A percentile compares a stretch with the other conserved stretches of the same genome.
Evolutionary conservation across 2,797 vertebrate genomes (phyloP).

Genomic region (Picus viridis): DNA sequence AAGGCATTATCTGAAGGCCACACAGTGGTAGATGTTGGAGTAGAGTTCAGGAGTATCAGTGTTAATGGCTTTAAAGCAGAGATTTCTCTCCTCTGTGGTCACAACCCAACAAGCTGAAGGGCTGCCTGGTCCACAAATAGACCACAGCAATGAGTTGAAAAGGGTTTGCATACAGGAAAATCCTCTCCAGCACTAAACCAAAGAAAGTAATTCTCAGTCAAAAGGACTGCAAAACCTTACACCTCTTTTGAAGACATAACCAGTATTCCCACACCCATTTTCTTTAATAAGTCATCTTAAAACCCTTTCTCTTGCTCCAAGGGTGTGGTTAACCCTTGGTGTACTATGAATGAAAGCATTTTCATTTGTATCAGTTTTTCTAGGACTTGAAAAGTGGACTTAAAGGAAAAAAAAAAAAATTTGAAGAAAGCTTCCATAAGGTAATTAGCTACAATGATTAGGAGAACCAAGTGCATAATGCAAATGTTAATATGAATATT

Average conservation of each 20-base stretch:
- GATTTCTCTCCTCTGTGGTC: neutral
- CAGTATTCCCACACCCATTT: neutral
- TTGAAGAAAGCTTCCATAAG: neutral
- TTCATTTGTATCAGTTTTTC: fast-evolving
- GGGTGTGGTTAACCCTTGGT: neutral
- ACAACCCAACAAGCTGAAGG: fast-evolving
- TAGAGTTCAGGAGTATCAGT: neutral
- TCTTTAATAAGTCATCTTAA: neutral
- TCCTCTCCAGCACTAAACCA: neutral
- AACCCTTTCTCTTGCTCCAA: neutral
- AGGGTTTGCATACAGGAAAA: neutral
- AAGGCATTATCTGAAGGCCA: fast-evolving
- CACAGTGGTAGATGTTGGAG: neutral
- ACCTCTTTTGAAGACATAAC: neutral
- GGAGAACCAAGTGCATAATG: neutral
- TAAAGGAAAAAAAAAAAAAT: conserved; percentile 1
- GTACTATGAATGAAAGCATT: neutral
- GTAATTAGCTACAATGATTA: neutral
- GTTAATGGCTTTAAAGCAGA: neutral
- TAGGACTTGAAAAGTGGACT: neutral
- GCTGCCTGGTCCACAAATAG: neutral
- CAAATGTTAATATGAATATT: neutral
- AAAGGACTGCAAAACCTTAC: neutral
- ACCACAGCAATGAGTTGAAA: fast-evolving
- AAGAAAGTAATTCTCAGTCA: neutral